Evolutionary conservation across 2,888 invertebrate genomes (phyloP).

Genomic region (Apodemia hepburni): DNA sequence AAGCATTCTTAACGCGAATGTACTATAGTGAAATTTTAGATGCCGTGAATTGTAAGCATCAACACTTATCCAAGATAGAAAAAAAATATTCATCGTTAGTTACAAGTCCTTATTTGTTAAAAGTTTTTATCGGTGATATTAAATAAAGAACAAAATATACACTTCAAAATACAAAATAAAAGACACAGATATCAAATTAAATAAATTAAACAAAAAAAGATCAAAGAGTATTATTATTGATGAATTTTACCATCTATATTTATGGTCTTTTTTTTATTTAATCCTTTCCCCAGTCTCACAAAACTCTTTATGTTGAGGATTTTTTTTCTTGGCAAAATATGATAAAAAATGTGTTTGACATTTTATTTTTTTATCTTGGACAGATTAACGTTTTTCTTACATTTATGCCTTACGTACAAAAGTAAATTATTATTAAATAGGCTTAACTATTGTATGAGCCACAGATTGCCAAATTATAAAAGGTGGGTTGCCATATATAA

Average conservation of each 20-base stretch:
- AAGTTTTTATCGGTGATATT: background rate
- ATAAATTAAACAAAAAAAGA: too few species aligned
- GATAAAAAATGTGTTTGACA: background rate
- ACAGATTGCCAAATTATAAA: constrained; percentile 12
- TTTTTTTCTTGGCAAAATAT: too few species aligned
- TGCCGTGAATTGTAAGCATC: background rate
- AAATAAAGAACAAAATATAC: background rate
- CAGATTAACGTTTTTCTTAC: background rate
- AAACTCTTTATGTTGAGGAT: background rate
- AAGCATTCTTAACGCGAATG: too few species aligned
- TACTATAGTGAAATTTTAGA: background rate
- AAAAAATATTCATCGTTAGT: background rate
- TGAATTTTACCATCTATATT: background rate
- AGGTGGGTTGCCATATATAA: constrained; percentile 43
- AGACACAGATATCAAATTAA: background rate
- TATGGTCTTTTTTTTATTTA: background rate
- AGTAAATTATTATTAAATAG: constrained; percentile 11
- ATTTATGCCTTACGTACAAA: constrained; percentile 4
- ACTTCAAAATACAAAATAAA: background rate
- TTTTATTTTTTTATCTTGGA: background rate
- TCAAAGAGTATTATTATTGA: too few species aligned
- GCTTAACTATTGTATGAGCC: background rate
- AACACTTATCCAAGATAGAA: constrained; percentile 6
- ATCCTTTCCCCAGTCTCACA: background rate
- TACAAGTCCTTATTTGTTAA: background rate